Base-by-base conservation (phyloP, 2,113 vertebrate genomes). In the Lagopus muta region DNA sequence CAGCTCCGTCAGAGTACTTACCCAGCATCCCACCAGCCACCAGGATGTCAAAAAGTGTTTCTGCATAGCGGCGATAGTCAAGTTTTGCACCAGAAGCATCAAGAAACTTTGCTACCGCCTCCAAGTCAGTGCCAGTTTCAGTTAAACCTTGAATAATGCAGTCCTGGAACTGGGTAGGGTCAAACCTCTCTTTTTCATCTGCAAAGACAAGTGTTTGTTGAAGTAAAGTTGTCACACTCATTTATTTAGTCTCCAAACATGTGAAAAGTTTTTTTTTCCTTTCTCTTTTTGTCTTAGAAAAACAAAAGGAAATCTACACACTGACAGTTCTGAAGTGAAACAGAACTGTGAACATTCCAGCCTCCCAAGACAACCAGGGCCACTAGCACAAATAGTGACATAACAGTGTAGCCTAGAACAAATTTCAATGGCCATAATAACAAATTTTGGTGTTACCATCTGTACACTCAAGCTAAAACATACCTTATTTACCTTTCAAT, bases 131-230 rank as follows among this genome's bases (percentile, higher is more conserved):
- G 98, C 99, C 99, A 98, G 99, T 99, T 99, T 99, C 99, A 88
- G 98, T 99, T 99, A 99, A 99, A 98, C 99, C 99, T 99, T 99
- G 99, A 98, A 99, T 99, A 98, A 99, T 99, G 98, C 99, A 99
- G 98, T 99, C 99, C 98, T 99, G 99, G 98, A 99, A 99, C 98
- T 99, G 99, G 98, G 99, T 98, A 98, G 99, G 99, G 98, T 99
- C 99, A 99, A 99, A 99, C 96, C 99, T 99, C 99, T 99, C 99
- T 98, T 99, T 99, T 99, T 99, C 99, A 99, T 99, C 99, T 99
- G 97, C 69, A 61, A 91, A 95, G 38, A 73, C 7, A 60, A 58
- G 61, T 7, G 40, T 42, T 91, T 40, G 30, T 13, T 84, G 64
- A 86, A 83, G 4, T 58, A 21, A 80, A 52, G 36, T 30, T 58